Evolutionary conservation across 2,888 invertebrate genomes (phyloP), one percentile per base, ranked within the genome.

Genomic region (Opisthograptis luteolata): DNA sequence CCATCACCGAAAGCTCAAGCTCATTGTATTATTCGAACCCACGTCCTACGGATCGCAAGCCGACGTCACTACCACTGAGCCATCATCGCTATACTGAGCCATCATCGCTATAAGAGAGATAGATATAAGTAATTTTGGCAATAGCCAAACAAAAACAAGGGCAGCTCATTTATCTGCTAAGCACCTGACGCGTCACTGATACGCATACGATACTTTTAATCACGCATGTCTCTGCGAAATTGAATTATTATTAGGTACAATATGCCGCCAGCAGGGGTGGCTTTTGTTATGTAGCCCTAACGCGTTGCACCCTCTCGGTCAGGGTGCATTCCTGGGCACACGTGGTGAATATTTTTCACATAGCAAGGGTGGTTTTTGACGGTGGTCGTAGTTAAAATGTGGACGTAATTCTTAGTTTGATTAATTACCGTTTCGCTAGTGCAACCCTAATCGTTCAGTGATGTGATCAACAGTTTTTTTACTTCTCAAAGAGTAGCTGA

Each of bases 261-360:
- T 73, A 73, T 71, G 71, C 55, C 47, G 53, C 59, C 46, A 45
- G 59, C 45, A 46, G 58, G 54, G 57, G 57, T 32, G 50, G 55
- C 47, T 56, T 71, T 76, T 76, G 72, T 74, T 70, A 74, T 81
- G 62, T 73, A 75, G n/a, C 75, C 77, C 74, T 53, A 55, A 59
- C 25, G 34, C 47, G 36, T 37, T 56, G 56, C 59, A 44, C 58
- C 64, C 62, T 56, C 60, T 53, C 47, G 60, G 55, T 66, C 61
- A 59, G 68, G 60, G 54, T 68, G 70, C 84, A 84, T 82, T 84
- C 84, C 84, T 53, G 13, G 70, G 78, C 77, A 81, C 87, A 87
- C 87, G 87, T 87, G 87, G 72, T 76, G 58, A 67, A 52, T 55
- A 47, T 57, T 53, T 61, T 62, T 57, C 55, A 46, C 31, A 37